These are phyloP conservation scores for Sebastiscus albofasciatus DNA, from an alignment of 2,797 vertebrate genomes.

Conservation along the genomic window DNA sequence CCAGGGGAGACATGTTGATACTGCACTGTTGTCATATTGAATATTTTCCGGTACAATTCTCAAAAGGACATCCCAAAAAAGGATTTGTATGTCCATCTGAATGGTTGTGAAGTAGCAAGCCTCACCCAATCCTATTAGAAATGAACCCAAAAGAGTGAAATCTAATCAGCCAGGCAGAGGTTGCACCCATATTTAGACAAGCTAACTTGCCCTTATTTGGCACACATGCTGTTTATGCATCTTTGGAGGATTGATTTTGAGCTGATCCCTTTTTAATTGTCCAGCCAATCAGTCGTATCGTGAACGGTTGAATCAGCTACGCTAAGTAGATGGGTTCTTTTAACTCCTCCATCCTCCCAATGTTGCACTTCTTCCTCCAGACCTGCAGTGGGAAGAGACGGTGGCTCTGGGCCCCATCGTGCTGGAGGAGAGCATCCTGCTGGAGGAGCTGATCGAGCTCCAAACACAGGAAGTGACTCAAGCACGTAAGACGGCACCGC, in stretches of 20 bases:
- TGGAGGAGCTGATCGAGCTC: neutral
- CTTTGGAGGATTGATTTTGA: conserved; percentile 33
- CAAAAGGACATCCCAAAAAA: neutral
- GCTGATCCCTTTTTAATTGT: conserved; percentile 47
- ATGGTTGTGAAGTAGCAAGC: neutral
- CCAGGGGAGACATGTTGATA: neutral
- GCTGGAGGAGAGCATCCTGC: conserved; percentile 13
- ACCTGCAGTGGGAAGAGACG: conserved; percentile 32
- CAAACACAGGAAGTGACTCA: neutral
- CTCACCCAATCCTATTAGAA: neutral
- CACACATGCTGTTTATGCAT: conserved; percentile 6
- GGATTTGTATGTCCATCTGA: neutral
- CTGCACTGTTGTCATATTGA: neutral
- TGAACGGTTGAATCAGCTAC: conserved; percentile 29
- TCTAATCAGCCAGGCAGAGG: neutral
- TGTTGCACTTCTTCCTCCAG: conserved; percentile 20
- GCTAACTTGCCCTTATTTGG: conserved; percentile 28
- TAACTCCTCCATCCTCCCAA: neutral
- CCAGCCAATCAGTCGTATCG: conserved; percentile 27
- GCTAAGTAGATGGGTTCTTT: neutral
- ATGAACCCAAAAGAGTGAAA: neutral
- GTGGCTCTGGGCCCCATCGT: conserved; percentile 59
- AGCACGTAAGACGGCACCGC: conserved; percentile 2
- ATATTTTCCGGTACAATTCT: neutral
- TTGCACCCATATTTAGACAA: conserved; percentile 29